Evolutionary conservation across 2,113 vertebrate species (phyloP), one percentile per base, ranked within the genome.

Genomic region (Nematolebias whitei): DNA sequence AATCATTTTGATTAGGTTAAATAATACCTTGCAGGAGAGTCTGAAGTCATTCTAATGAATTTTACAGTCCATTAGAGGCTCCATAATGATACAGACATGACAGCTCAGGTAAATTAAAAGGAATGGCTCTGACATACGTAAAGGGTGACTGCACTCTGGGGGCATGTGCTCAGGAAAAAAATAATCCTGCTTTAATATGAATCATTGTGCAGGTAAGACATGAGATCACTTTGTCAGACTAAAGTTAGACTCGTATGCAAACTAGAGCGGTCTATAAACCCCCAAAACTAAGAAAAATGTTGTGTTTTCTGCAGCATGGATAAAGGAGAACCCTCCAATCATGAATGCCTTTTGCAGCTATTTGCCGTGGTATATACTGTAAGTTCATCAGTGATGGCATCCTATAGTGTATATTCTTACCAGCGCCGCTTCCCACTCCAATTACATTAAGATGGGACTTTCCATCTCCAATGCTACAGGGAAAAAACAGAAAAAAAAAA

Each of bases 371-470:
- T 58, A 50, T 68, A 61, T 3, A 51, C 52, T n/a, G n/a, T n/a
- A n/a, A n/a, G 35, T 69, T 72, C 56, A 64, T 29, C 51, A 32
- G 56, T 47, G n/a, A 70, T 71, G 56, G 47, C 39, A 55, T 64
- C 39, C 50, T 14, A 18, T 5, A 68, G 23, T 11, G 14, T 26
- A 26, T 19, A 18, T 51, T 75, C 92, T 93, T 87, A 95, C 95
- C 94, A 80, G 90, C 89, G 73, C 94, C 94, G 19, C 94, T 95
- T 84, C 95, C 95, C 52, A 96, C 91, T 71, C 94, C 94, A 63
- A 96, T 90, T n/a, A 96, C 83, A 52, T 74, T 93, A 39, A 96
- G 74, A 45, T 85, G 86, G 0, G 90, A 71, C 77, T 90, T 92
- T 75, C 93, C 94, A 14, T 80, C 4, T 76, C 93, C 93, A 0